Evolutionary conservation across 2,113 vertebrate species (phyloP), one percentile per base, ranked within the genome.

Genomic region (Hypomesus transpacificus): DNA sequence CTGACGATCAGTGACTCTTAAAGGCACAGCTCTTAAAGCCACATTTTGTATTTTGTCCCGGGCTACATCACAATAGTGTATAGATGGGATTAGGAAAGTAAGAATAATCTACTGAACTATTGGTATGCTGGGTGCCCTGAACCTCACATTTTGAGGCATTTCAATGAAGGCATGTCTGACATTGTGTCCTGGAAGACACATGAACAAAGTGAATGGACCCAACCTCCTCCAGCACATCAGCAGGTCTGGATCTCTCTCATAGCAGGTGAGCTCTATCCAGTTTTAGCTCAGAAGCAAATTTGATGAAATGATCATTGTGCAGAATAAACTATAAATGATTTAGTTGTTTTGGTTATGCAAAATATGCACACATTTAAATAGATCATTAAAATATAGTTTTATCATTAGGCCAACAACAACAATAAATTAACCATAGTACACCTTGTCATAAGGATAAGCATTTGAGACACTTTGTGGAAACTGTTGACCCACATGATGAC

Each of bases 221-320:
- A 74, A 20, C 62, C 74, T 26, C 54, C 54, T 14, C 16, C 14
- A 11, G 53, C 71, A 6, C 68, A 71, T 7, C 74, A 84, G 26
- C 78, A 75, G 6, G 81, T 86, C 62, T 87, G 85, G 85, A 87
- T 89, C 70, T 84, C 84, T 13, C 80, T 83, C 26, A 85, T 89
- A 46, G 83, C 80, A 77, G 87, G 87, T 89, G 76, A 74, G 76
- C 46, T 56, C 5, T 9, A 6, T 9, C 7, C 39, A 46, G 8
- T 46, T 46, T 46, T 46, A 46, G 7, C 9, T 46, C 2, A 1
- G 5, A 46, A 9, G 39, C 39, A 11, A 34, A 34, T 34, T 34
- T 34, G 31, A 34, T 7, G 7, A 46, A 46, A 46, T 46, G 1
- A 46, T 46, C 39, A 46, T 2, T 46, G 9, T 11, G 7, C 39